These are phyloP conservation scores for Pyrgus malvae DNA, from an alignment of 2,888 invertebrate species.

Conservation along the genomic window DNA sequence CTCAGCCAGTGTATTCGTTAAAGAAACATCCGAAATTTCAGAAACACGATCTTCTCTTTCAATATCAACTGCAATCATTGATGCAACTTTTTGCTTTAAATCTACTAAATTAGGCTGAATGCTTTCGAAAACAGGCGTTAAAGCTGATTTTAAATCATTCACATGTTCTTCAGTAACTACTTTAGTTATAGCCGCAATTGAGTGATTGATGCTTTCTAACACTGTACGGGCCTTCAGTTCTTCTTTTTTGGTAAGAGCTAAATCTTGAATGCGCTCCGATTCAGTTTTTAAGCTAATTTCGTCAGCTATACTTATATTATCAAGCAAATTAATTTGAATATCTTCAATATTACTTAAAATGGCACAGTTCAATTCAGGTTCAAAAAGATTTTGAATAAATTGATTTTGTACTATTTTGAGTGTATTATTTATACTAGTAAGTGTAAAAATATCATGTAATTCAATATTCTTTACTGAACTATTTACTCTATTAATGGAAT, in stretches of 20 bases:
- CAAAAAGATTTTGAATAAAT: slow-evolving; percentile 56
- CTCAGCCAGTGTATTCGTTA: slow-evolving; percentile 56
- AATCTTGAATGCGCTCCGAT: slow-evolving; percentile 55
- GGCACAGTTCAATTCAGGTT: slow-evolving; percentile 56
- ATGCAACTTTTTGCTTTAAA: slow-evolving; percentile 57
- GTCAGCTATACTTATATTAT: slow-evolving; percentile 57
- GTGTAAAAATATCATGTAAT: slow-evolving; percentile 48
- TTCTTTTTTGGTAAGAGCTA: slow-evolving; percentile 38
- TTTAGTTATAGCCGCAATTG: slow-evolving; percentile 58
- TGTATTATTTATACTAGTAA: slow-evolving; percentile 62
- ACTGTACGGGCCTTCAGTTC: slow-evolving; percentile 50
- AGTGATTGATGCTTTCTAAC: slow-evolving; percentile 61
- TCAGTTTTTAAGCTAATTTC: slow-evolving; percentile 53
- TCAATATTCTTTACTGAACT: slow-evolving; percentile 56
- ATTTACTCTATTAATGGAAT: slow-evolving; percentile 62
- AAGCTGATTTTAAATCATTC: slow-evolving; percentile 36
- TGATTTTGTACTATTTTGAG: slow-evolving; percentile 58
- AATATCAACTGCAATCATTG: slow-evolving; percentile 41
- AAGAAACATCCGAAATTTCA: slow-evolving; percentile 53
- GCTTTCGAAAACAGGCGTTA: slow-evolving; percentile 52
- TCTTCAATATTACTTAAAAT: slow-evolving; percentile 57
- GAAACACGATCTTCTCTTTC: slow-evolving; percentile 36
- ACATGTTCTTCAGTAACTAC: slow-evolving; percentile 53
- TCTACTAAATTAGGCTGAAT: slow-evolving; percentile 65
- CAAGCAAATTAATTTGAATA: slow-evolving; percentile 53